Evolutionary conservation across 2,888 invertebrate species (phyloP).

Genomic region (Uropetala carovei): DNA sequence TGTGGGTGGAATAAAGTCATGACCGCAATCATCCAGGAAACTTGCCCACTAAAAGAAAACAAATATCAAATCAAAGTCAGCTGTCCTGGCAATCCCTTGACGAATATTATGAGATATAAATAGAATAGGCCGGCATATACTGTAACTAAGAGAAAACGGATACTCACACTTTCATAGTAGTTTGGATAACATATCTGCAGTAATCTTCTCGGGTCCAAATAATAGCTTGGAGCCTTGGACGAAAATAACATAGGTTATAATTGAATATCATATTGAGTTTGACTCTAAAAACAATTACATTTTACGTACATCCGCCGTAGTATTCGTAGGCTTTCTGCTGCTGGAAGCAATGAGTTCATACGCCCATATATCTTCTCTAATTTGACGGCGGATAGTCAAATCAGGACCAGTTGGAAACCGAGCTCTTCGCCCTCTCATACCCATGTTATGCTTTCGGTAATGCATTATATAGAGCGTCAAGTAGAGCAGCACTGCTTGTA

Average conservation of each 20-base stretch:
- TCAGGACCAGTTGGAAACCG: neutral
- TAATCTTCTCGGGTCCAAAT: neutral
- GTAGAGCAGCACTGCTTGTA: neutral
- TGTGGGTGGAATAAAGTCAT: neutral
- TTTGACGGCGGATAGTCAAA: neutral
- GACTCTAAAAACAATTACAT: neutral
- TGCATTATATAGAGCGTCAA: neutral
- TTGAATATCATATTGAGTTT: too few species aligned
- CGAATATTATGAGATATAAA: neutral
- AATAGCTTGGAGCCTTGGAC: neutral
- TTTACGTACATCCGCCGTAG: neutral
- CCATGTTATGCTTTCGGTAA: neutral
- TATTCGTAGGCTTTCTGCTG: neutral
- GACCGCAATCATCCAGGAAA: neutral
- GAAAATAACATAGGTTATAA: neutral
- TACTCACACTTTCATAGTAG: conserved; percentile 11
- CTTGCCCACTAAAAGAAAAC: conserved; percentile 15
- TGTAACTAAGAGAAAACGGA: neutral
- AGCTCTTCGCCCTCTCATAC: neutral
- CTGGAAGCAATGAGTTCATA: conserved; percentile 20
- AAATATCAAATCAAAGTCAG: neutral
- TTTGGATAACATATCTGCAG: neutral
- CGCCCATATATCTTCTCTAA: conserved; percentile 50
- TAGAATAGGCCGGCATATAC: neutral
- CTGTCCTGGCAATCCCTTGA: too few species aligned